Evolutionary conservation across 2,113 vertebrate species (phyloP), one percentile per base, ranked within the genome.

Genomic region (Serilophus lunatus): DNA sequence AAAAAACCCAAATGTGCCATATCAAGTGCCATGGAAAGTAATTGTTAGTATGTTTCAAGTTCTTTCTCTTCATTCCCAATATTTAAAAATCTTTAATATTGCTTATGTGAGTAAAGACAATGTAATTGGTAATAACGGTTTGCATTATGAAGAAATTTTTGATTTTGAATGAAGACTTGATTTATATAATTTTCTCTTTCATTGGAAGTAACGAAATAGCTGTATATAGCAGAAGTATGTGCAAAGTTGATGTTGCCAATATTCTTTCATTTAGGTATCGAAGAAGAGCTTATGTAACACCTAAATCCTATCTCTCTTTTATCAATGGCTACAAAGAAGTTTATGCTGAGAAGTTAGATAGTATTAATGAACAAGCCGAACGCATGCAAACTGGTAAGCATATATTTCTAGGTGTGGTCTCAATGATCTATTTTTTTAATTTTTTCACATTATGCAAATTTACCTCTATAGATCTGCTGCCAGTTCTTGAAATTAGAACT

Each of bases 321-420:
- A 93, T 98, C 95, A 98, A 97, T 63, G 97, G 98, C 74, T 98
- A 98, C 89, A 98, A 98, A 93, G 97, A 97, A 81, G 97, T 99
- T 80, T 99, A 99, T 78, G 8, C 94, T 36, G 98, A 98, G 72
- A 99, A 99, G 78, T 78, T 98, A 91, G 38, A 92, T 13, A 97
- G 66, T 44, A 98, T 99, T 68, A 97, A 98, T 77, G 98, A 98
- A 15, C 98, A 99, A 83, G 98, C 98, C 33, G 98, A 99, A 72
- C 98, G 98, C 61, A 99, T 99, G 98, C 97, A 98, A 90, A 97
- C 98, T 71, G 99, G 99, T 99, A 98, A 98, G 98, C 60, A 61
- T 38, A 44, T 75, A 33, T 28, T 60, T 72, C 28, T n/a, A 33
- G 25, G 12, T 29, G 10, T 18, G 18, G 1, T 54, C 19, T 90